phyloP scores from a whole-genome alignment of 2,113 vertebrate genomes.

The Prochilodus magdalenae region DNA sequence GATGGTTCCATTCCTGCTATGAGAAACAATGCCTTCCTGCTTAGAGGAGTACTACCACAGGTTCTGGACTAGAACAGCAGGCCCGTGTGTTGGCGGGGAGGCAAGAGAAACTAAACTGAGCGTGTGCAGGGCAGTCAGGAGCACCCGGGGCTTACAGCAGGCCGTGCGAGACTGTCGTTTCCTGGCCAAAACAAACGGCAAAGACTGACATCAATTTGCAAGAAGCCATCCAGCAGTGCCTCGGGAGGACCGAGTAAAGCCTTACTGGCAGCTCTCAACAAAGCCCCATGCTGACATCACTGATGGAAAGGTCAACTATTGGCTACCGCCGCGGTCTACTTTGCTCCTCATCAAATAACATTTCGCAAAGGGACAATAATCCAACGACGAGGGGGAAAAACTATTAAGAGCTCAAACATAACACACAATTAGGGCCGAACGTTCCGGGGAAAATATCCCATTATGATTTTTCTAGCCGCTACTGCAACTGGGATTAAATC shows the following conservation, averaged over 20 bases:
- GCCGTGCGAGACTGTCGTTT: conserved; percentile 34
- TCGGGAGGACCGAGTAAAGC: conserved; percentile 15
- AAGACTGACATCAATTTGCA: conserved; percentile 56
- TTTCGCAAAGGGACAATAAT: not conserved
- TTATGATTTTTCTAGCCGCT: no score
- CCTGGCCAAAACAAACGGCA: conserved; percentile 51
- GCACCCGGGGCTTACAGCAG: not conserved
- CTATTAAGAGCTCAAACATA: not conserved
- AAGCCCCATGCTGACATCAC: conserved; percentile 16
- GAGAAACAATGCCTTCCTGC: conserved; percentile 71
- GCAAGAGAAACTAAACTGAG: conserved; percentile 53
- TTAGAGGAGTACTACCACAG: conserved; percentile 69
- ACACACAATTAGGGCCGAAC: not conserved
- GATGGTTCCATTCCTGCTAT: not conserved
- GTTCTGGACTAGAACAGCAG: conserved; percentile 71
- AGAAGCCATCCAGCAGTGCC: conserved; percentile 33
- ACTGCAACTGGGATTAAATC: no score
- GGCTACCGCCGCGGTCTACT: conserved; percentile 2
- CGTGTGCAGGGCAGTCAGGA: not conserved
- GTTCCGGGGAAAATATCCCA: no score
- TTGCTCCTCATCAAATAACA: conserved; percentile 5
- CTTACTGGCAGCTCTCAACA: conserved; percentile 14
- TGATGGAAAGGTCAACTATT: conserved; percentile 27
- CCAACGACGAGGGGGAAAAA: not conserved
- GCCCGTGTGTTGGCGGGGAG: conserved; percentile 61